Conservation (phyloP, 2,888 invertebrate species). For the Bombylius discolor region DNA sequence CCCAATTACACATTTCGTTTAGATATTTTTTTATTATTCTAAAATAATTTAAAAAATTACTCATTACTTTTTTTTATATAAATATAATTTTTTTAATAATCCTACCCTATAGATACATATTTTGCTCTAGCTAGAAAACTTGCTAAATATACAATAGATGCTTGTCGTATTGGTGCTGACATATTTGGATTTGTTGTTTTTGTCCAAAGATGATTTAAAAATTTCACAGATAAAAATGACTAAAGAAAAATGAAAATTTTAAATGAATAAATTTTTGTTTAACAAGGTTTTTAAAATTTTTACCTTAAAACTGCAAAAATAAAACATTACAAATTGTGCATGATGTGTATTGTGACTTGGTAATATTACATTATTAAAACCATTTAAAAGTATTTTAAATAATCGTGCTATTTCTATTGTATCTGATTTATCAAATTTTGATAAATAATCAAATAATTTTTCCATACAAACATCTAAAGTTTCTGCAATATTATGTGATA, state of each 20-base stretch:
- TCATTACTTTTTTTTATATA: background rate
- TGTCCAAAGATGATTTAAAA: constrained; percentile 58
- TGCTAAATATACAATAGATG: constrained; percentile 59
- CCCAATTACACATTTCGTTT: constrained; percentile 65
- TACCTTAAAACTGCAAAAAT: constrained; percentile 53
- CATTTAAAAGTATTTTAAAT: constrained; percentile 46
- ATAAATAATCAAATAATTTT: constrained; percentile 50
- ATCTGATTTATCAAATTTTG: background rate
- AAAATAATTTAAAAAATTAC: constrained; percentile 20
- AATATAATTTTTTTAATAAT: constrained; percentile 7
- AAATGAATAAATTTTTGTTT: background rate
- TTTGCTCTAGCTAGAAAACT: constrained; percentile 59
- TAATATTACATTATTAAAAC: constrained; percentile 69
- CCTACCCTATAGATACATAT: constrained; percentile 48
- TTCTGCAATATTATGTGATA: constrained; percentile 46
- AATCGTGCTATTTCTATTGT: constrained; percentile 10
- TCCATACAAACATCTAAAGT: constrained; percentile 67
- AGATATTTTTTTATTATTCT: constrained; percentile 54
- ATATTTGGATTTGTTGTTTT: constrained; percentile 55
- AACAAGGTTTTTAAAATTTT: background rate
- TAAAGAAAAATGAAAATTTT: constrained; percentile 4
- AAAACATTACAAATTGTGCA: constrained; percentile 64
- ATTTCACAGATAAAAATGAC: constrained; percentile 44
- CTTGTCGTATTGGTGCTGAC: constrained; percentile 50
- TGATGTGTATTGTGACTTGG: constrained; percentile 73